Conservation (phyloP, 2,888 invertebrate species). For the Lasioglossum figueresi region DNA sequence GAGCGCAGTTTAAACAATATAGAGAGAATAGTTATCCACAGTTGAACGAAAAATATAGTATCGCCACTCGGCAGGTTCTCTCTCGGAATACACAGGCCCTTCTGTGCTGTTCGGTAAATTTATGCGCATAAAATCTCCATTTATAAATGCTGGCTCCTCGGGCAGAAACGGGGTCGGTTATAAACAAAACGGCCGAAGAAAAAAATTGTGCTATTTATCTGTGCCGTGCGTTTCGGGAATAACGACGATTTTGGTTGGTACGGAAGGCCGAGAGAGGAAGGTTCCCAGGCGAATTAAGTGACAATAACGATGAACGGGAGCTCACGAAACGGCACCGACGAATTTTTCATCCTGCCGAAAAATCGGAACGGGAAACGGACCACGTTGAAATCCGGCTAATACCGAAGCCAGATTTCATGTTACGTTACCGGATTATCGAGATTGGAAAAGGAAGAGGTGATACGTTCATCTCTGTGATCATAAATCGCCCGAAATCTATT, state of each 20-base stretch:
- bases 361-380: background rate
- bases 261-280: background rate
- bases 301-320: constrained; percentile 30
- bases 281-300: constrained; percentile 34
- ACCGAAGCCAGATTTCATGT: background rate
- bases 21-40: background rate
- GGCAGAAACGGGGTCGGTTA: constrained; percentile 33
- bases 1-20: background rate
- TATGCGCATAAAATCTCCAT: constrained; percentile 59
- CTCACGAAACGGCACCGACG: constrained; percentile 9
- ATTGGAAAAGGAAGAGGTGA: background rate
- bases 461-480: background rate
- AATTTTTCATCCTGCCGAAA: constrained; percentile 34
- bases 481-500: background rate
- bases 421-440: background rate
- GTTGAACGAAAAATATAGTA: constrained; percentile 7
- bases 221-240: constrained; percentile 14
- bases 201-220: constrained; percentile 31
- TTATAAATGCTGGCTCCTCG: constrained; percentile 26
- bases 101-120: constrained; percentile 33
- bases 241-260: constrained; percentile 14
- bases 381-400: background rate
- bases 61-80: constrained; percentile 15
- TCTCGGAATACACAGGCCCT: constrained; percentile 37
- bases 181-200: constrained; percentile 41